Base-by-base conservation (phyloP, 2,113 vertebrate genomes). In the Hypocryptadius cinnamomeus region DNA sequence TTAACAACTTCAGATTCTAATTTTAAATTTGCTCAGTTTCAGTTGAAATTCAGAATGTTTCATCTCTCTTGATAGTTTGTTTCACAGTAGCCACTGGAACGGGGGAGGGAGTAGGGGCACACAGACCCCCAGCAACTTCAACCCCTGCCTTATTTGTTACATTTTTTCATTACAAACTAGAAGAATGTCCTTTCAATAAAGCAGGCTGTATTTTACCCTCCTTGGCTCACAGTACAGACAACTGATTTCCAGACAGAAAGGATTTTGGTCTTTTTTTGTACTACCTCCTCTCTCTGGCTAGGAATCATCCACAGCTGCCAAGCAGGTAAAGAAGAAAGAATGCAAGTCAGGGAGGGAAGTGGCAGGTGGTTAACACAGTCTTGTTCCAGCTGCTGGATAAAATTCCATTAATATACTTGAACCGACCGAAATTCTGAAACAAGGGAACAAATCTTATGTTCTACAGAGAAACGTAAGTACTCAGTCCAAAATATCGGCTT, bases 401-500 rank as follows among this genome's bases (percentile, higher is more conserved):
- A 79, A 45, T 5, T 6, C 8, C 4, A 7, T 23, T 47, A 79
- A 57, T 21, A 12, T 7, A 33, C 27, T 39, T 27, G 11, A 57
- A 63, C 1, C 2, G 33, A 28, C 39, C 20, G 8, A 61, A 89
- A 74, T 30, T n/a, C 68, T 30, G 20, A 13, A 69, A 45, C 8
- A 69, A 61, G 27, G 15, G 24, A 70, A 86, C 10, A 23, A 42
- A 7, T 68, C 68, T 70, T 47, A 21, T 0, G 1, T 22, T 50
- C 35, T 20, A 10, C 2, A 35, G 47, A 35, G 83, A 66, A 90
- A 9, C 11, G 12, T 5, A 39, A 23, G 39, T 5, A 8, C 30
- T 53, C 25, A 10, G 9, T 23, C 47, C 30, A 65, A 64, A 71
- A 21, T 2, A 68, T 0, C 0, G 0, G 39, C 42, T 79, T 20